A percentile compares a stretch with the other conserved stretches of the same genome.
These are phyloP conservation scores for Eolophus roseicapilla DNA, from an alignment of 2,113 vertebrate genomes.

Conservation along the genomic window DNA sequence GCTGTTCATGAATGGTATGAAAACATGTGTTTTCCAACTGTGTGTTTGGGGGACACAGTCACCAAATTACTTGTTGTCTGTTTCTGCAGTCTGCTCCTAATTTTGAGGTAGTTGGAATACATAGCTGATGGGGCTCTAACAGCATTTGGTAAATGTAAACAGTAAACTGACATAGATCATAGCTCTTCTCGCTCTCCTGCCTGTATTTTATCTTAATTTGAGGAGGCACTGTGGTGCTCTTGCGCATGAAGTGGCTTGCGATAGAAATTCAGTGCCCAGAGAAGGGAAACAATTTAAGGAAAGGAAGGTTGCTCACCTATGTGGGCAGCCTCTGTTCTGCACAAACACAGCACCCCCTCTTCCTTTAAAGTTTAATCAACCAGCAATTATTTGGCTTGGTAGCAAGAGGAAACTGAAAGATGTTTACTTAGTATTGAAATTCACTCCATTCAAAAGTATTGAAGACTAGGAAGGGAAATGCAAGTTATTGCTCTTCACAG, in stretches of 20 bases:
- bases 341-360: not conserved
- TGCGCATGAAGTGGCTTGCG: not conserved
- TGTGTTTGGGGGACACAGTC: not conserved
- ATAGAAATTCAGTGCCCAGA: not conserved
- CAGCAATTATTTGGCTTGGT: not conserved
- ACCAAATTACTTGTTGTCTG: not conserved
- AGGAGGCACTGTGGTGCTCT: not conserved
- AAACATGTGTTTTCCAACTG: not conserved
- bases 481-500: not conserved
- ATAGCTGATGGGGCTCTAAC: not conserved
- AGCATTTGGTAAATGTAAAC: not conserved
- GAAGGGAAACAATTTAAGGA: not conserved
- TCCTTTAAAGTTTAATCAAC: not conserved
- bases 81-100: not conserved
- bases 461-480: not conserved
- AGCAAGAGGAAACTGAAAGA: not conserved
- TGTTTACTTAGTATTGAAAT: not conserved
- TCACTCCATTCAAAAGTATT: not conserved
- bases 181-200: not conserved
- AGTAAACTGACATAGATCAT: not conserved
- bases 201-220: not conserved
- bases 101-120: not conserved
- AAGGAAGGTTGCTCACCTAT: not conserved
- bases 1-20: not conserved
- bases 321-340: not conserved